Evolutionary conservation across 2,888 invertebrate genomes (phyloP).

Genomic region (Nyleta sp.): DNA sequence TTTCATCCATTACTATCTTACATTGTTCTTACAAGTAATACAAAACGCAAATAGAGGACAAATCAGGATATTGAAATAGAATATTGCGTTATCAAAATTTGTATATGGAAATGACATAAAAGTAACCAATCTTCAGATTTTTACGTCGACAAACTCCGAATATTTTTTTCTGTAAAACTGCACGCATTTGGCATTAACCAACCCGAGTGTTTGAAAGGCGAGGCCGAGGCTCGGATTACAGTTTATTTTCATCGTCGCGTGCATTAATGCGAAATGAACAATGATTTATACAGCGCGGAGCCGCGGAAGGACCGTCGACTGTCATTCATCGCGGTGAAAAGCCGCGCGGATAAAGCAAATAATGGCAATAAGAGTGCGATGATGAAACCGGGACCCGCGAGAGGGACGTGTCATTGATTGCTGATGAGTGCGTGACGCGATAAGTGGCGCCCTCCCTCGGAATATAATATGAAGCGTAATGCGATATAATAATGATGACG

Average conservation of each 20-base stretch:
- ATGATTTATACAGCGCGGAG: slow-evolving; percentile 32
- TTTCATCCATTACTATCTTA: no score
- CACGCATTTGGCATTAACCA: background rate
- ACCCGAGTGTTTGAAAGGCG: slow-evolving; percentile 6
- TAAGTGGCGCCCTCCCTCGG: slow-evolving; percentile 55
- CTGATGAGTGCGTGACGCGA: slow-evolving; percentile 48
- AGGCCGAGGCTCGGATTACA: background rate
- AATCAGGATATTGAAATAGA: no score
- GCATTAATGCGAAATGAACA: slow-evolving; percentile 42
- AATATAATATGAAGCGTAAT: slow-evolving; percentile 58
- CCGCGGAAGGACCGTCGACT: slow-evolving; percentile 40
- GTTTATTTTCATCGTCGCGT: slow-evolving; percentile 23
- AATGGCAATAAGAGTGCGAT: slow-evolving; percentile 44
- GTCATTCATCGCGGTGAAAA: slow-evolving; percentile 46
- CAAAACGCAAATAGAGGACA: no score
- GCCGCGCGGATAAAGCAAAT: slow-evolving; percentile 40
- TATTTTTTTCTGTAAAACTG: no score
- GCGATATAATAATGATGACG: slow-evolving; percentile 62
- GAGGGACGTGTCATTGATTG: slow-evolving; percentile 50
- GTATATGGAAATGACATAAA: no score
- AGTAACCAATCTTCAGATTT: no score
- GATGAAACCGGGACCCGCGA: slow-evolving; percentile 37
- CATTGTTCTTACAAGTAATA: no score
- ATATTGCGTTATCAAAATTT: no score
- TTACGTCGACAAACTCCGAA: no score